Base-by-base conservation (phyloP, 2,797 vertebrate species). In the Platalea minor region DNA sequence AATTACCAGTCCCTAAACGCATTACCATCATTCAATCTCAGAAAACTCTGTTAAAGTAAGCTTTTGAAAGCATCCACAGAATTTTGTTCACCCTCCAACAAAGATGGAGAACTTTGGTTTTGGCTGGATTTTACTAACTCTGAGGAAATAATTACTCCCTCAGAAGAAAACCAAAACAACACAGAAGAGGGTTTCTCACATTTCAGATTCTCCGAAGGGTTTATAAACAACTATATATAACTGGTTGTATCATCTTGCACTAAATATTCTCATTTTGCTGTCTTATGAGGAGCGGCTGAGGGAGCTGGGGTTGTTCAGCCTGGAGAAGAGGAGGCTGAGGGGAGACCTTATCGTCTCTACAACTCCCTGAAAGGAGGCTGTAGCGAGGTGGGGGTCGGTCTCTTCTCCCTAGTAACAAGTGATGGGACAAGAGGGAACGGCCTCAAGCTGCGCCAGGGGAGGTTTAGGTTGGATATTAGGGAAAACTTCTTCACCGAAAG, bases 1-100 rank as follows among this genome's bases (percentile, higher is more conserved):
- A 96, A 88, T 97, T 96, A 96, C 78, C 78, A 87, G 86, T 60
- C 92, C 81, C 86, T 93, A 93, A 92, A 80, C 0, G 12, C 75
- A 92, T 76, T 93, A 83, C 68, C 72, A 89, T 77, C 81, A 80
- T 41, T 96, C 95, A 85, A 26, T 63, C 72, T 85, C 78, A 48
- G 51, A 93, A 94, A 89, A 56, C 63, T 80, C 69, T 48, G 53
- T 53, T 80, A 56, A 95, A 89, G 43, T 29, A 60, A 88, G 81
- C 54, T 94, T 80, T 92, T 74, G 39, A 92, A 95, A 92, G 84
- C 53, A 91, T 46, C 37, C 45, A 37, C 5, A 74, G 53, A 85
- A 82, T 79, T 76, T 56, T 82, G 57, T 48, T 91, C 70, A 54
- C 57, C 19, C 39, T 82, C 43, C n/a, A 80, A 83, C 20, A 61